Conservation (phyloP, 2,888 invertebrate species). For the Mythimna ferrago region DNA sequence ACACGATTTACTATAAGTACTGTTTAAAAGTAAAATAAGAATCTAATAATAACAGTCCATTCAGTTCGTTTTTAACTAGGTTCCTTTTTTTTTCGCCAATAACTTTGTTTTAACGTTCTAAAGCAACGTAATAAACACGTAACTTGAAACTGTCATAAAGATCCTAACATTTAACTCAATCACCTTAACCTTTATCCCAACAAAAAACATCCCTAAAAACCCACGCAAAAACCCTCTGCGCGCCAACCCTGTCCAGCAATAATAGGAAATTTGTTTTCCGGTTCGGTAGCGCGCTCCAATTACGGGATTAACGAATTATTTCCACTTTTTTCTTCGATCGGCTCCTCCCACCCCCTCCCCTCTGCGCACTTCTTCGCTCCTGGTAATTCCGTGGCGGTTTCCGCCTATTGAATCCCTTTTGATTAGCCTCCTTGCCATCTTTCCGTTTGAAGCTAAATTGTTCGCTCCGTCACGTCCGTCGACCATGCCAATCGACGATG, state of each 20-base stretch:
- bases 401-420: constrained; percentile 90
- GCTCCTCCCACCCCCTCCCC: constrained; percentile 62
- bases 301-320: constrained; percentile 91
- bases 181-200: neutral
- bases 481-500: constrained; percentile 78
- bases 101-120: neutral
- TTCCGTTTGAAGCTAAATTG: constrained; percentile 87
- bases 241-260: constrained; percentile 82
- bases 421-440: constrained; percentile 89
- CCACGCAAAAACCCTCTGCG: neutral
- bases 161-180: neutral
- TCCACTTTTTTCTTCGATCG: constrained; percentile 85
- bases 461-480: constrained; percentile 81
- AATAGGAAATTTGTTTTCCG: constrained; percentile 91
- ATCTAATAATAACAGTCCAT: no score
- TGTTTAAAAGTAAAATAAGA: no score
- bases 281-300: constrained; percentile 90
- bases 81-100: neutral
- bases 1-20: no score
- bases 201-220: neutral
- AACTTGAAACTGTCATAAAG: neutral
- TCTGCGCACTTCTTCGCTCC: constrained; percentile 59
- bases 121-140: neutral
- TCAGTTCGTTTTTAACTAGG: neutral
- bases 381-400: constrained; percentile 83